These are phyloP conservation scores for Lytechinus variegatus DNA, from an alignment of 35 echinoderm and acorn worm species.

Conservation along the genomic window DNA sequence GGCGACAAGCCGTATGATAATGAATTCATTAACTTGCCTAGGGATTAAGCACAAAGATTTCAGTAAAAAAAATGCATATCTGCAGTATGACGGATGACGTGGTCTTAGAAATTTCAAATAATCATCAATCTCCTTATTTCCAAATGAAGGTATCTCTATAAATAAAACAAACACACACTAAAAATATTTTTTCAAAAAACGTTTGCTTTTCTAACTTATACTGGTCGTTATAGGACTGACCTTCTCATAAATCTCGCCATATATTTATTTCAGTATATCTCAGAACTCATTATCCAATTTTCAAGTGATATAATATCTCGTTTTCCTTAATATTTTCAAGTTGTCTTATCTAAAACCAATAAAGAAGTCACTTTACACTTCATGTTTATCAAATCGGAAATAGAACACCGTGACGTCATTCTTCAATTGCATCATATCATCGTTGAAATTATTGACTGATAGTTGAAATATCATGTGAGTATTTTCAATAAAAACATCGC, in stretches of 20 bases:
- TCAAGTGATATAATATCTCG: background rate
- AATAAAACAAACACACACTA: too few relatives aligned
- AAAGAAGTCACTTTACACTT: background rate
- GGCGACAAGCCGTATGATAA: background rate
- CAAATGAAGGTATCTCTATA: background rate
- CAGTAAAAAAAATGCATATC: background rate
- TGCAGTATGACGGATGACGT: background rate
- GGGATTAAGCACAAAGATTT: background rate
- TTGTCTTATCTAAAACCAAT: background rate
- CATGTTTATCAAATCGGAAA: background rate
- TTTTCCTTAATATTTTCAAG: background rate
- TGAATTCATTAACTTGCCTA: background rate
- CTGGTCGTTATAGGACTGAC: background rate
- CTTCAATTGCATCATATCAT: background rate
- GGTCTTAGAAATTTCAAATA: background rate
- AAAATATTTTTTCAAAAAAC: too few relatives aligned
- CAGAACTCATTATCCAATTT: background rate
- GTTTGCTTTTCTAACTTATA: background rate
- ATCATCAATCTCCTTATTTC: background rate
- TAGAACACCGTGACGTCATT: background rate
- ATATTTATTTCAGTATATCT: background rate
- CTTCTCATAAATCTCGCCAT: background rate
- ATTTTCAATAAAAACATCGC: background rate
- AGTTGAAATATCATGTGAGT: background rate
- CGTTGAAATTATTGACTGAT: background rate